Percentiles rank a stretch among this genome's conserved stretches.
Conservation (phyloP, 2,113 vertebrate species). For the Dolichallabes microphthalmus region DNA sequence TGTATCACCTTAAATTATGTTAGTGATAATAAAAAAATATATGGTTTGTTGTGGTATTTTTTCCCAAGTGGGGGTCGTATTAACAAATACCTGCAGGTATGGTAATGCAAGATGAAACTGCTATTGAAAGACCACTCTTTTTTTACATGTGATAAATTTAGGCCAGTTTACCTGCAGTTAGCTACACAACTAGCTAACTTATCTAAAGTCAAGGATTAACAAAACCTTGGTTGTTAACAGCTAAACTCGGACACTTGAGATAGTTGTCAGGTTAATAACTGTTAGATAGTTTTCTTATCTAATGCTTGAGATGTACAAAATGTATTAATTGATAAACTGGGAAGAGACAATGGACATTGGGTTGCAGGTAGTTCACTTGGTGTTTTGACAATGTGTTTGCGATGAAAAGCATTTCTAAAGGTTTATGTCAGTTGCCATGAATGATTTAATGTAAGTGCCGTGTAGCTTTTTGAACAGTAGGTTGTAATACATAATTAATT, state of each 20-base stretch:
- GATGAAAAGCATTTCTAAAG: neutral
- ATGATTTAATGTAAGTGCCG: too few relatives aligned
- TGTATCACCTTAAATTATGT: too few relatives aligned
- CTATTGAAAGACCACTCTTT: neutral
- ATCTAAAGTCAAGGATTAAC: neutral
- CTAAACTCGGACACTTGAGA: neutral
- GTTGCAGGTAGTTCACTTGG: neutral
- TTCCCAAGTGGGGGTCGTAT: too few relatives aligned
- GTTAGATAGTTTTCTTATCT: neutral
- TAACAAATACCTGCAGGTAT: too few relatives aligned
- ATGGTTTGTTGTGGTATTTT: too few relatives aligned
- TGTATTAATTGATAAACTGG: neutral
- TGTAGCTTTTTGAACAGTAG: neutral
- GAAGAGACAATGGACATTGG: neutral
- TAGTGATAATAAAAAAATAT: too few relatives aligned
- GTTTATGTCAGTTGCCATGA: neutral
- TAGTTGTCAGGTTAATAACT: neutral
- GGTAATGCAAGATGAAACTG: too few relatives aligned
- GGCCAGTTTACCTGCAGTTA: neutral
- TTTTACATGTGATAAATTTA: neutral
- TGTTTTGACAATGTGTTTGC: neutral
- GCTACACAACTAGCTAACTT: neutral
- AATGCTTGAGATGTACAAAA: neutral
- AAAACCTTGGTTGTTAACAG: neutral
- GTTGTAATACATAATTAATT: too few relatives aligned